Evolutionary conservation across 2,113 vertebrate species (phyloP).

Genomic region (Poeciliopsis retropinna): DNA sequence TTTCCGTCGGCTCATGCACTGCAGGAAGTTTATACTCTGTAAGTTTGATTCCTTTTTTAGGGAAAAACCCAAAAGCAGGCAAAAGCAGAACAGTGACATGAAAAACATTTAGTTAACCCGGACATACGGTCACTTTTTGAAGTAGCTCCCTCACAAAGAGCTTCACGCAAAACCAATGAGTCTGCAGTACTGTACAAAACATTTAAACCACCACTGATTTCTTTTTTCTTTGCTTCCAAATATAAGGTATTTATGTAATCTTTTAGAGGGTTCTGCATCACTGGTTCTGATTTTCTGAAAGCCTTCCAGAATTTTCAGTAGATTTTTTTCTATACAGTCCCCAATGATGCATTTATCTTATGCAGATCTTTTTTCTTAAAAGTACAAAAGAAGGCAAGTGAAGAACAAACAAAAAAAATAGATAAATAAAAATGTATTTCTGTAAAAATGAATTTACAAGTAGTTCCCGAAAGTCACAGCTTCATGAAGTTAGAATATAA

Average conservation of each 20-base stretch:
- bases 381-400: not conserved
- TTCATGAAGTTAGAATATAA: not conserved
- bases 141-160: not conserved
- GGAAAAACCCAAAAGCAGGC: not conserved
- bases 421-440: no score
- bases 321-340: not conserved
- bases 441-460: not conserved
- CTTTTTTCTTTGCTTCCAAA: not conserved
- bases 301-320: not conserved
- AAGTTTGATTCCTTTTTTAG: not conserved
- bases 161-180: not conserved
- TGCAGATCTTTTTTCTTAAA: not conserved
- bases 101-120: not conserved
- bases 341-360: not conserved
- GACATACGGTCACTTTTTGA: not conserved
- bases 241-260: no score
- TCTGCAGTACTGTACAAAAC: not conserved
- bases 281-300: not conserved
- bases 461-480: not conserved
- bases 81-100: not conserved
- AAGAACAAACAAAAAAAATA: not conserved
- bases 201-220: not conserved
- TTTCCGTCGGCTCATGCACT: not conserved
- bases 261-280: no score
- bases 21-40: not conserved